Evolutionary conservation across 1,140 invertebrate genomes (phyloP), one percentile per base, ranked within the genome.

Genomic region (Campoletis sonorensis): DNA sequence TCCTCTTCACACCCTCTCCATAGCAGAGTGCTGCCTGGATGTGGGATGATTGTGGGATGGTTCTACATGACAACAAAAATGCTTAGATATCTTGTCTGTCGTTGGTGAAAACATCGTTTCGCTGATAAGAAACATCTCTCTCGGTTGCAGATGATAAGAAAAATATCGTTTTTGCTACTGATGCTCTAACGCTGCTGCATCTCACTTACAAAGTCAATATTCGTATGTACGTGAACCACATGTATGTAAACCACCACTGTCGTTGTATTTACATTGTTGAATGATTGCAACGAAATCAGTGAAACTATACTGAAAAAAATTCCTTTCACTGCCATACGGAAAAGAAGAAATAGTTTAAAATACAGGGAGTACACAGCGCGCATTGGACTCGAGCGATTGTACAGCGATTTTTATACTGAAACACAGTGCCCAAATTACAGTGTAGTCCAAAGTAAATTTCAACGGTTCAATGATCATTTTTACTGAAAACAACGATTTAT

Each of bases 71-170:
- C n/a, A 64, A 64, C 27, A 64, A 64, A 26, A 26, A 26, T 3
- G 23, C 21, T 64, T 13, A 64, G 61, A 64, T 64, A 64, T 64
- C 23, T 64, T 5, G 61, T 23, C n/a, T 64, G 21, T 64, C 61
- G 61, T 64, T 64, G 61, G 61, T 64, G 61, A 64, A 64, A 27
- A 26, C 23, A 64, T 64, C 61, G 61, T 64, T 27, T 64, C 21
- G 23, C 61, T 26, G 61, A 64, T 64, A 64, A 64, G 61, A 64
- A 64, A 26, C 61, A 64, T 64, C 61, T 64, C 61, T 64, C 61
- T 21, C 61, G n/a, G 11, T 64, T 26, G 27, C 23, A 26, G 10
- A n/a, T 64, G 61, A 64, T 64, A 64, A 64, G 61, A 64, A 64
- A 64, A 26, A 13, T 64, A 64, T 64, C 61, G 61, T 27, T 64